Conservation (phyloP, 2,113 vertebrate genomes). For the Macroglossus sobrinus region DNA sequence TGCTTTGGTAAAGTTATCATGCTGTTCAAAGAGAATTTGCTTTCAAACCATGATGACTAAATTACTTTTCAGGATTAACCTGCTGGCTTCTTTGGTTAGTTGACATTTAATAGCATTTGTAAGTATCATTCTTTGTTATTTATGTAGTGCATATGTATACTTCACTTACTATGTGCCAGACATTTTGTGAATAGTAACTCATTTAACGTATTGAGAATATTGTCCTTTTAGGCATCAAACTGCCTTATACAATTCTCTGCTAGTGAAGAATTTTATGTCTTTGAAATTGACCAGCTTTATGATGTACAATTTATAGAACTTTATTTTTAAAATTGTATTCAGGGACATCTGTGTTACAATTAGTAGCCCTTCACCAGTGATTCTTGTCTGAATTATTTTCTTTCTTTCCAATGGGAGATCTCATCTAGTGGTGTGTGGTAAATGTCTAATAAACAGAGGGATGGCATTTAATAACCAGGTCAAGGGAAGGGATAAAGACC, state of each 20-base stretch:
- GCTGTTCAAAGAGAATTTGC: background rate
- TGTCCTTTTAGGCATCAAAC: background rate
- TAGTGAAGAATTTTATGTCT: background rate
- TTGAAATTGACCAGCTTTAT: background rate
- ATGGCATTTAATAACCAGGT: background rate
- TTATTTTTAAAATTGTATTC: background rate
- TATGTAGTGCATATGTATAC: background rate
- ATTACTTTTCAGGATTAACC: background rate
- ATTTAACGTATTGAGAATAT: background rate
- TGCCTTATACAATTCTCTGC: background rate
- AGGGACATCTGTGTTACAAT: background rate
- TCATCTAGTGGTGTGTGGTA: background rate
- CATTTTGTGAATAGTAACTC: background rate
- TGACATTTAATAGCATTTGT: background rate
- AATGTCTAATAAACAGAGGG: background rate
- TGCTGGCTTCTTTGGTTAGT: background rate
- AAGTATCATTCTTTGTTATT: background rate
- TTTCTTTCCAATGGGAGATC: background rate
- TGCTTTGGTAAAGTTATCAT: background rate
- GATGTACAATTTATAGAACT: background rate
- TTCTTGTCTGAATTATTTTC: background rate
- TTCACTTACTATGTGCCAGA: background rate
- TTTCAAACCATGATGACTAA: background rate
- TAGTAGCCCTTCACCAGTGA: background rate
- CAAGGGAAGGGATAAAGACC: background rate